Evolutionary conservation across 2,113 vertebrate species (phyloP).

Genomic region (Callocephalon fimbriatum): DNA sequence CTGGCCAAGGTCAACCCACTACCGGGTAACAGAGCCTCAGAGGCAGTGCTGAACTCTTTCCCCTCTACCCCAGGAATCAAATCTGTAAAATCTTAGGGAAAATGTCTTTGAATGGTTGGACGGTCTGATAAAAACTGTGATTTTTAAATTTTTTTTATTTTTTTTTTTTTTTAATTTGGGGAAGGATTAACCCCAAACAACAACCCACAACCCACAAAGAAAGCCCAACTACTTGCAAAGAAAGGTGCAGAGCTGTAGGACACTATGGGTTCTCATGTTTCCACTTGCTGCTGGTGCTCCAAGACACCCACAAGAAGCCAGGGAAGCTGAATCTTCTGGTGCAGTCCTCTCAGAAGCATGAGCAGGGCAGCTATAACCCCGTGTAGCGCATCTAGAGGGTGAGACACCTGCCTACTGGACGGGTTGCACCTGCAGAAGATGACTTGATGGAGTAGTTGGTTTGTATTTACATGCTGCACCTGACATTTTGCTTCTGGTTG

Average conservation of each 20-base stretch:
- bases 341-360: background rate
- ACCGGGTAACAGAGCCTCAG: background rate
- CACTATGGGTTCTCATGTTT: fast-evolving
- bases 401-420: background rate
- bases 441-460: fast-evolving
- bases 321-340: background rate
- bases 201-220: background rate
- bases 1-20: background rate
- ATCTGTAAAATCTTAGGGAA: background rate
- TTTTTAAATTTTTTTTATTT: background rate
- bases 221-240: background rate
- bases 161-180: background rate
- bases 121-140: background rate
- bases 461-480: too few species aligned
- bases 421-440: fast-evolving
- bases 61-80: background rate
- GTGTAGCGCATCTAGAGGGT: background rate
- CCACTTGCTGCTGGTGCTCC: background rate
- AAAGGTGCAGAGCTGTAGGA: background rate
- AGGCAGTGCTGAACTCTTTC: background rate
- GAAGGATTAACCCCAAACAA: background rate
- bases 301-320: background rate
- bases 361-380: background rate
- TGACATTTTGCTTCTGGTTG: background rate
- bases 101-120: background rate